These are phyloP conservation scores for Myiopsitta monachus DNA, from an alignment of 2,113 vertebrate species.

Conservation along the genomic window DNA sequence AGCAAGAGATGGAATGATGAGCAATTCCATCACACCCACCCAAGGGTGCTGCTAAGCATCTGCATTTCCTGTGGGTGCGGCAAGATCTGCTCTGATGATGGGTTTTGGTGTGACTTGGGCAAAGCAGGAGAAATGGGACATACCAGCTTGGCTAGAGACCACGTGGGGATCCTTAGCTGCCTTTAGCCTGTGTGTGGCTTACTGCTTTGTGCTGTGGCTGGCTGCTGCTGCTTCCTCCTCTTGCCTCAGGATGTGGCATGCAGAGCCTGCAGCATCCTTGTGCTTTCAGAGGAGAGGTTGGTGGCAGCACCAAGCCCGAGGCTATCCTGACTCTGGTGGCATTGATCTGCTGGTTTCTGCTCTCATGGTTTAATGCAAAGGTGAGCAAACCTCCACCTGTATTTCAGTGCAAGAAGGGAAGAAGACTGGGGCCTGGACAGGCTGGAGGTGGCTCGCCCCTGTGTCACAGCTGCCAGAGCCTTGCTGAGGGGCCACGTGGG, in stretches of 20 bases:
- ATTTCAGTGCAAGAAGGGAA: not conserved
- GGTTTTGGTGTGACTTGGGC: not conserved
- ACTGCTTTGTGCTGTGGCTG: not conserved
- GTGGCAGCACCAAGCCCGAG: not conserved
- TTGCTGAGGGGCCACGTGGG: accelerated
- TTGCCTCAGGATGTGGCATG: accelerated
- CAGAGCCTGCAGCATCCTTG: not conserved
- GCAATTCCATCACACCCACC: not conserved
- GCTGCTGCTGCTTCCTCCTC: not conserved
- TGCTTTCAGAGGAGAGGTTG: not conserved
- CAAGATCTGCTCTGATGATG: not conserved
- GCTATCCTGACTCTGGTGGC: not conserved
- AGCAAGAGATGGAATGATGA: not conserved
- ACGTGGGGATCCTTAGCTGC: not conserved
- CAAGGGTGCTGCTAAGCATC: not conserved
- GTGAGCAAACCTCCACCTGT: not conserved
- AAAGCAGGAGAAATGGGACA: not conserved
- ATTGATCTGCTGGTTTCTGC: not conserved
- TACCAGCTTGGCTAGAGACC: not conserved
- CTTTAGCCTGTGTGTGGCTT: not conserved
- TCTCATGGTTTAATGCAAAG: not conserved
- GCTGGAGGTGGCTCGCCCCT: not conserved
- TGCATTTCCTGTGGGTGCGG: not conserved
- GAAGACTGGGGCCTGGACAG: not conserved
- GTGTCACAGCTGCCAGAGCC: not conserved